These are phyloP conservation scores for Enteromius viviparus DNA, from an alignment of 2,797 vertebrate species.

Conservation along the genomic window DNA sequence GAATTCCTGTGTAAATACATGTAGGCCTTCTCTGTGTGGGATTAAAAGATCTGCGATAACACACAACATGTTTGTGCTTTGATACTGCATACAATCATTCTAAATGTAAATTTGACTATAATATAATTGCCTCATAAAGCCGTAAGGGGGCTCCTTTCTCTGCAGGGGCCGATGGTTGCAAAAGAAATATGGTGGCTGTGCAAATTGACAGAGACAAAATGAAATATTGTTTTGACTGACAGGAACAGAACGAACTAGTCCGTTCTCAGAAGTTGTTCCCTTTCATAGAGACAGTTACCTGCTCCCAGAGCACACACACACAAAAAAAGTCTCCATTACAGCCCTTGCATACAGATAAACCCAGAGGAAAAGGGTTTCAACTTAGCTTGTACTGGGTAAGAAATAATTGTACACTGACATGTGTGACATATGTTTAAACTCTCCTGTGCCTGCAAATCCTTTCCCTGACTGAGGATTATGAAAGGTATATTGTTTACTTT, in stretches of 20 bases:
- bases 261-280: conserved; percentile 31
- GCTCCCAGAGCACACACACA: conserved; percentile 9
- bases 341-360: conserved; percentile 25
- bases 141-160: background rate
- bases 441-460: conserved; percentile 6
- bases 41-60: conserved; percentile 4
- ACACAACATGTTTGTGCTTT: conserved; percentile 26
- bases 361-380: conserved; percentile 19
- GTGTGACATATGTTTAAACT: conserved; percentile 28
- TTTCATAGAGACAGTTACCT: conserved; percentile 31
- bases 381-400: background rate
- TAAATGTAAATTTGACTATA: conserved; percentile 16
- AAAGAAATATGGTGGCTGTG: conserved; percentile 24
- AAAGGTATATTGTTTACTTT: background rate
- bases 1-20: conserved; percentile 23
- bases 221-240: conserved; percentile 48
- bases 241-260: conserved; percentile 45
- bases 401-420: conserved; percentile 11
- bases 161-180: background rate
- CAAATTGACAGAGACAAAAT: conserved; percentile 35
- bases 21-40: background rate
- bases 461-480: background rate
- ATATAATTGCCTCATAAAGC: conserved; percentile 16
- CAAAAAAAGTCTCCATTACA: background rate
- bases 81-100: background rate